Conservation (phyloP, 2,797 vertebrate genomes). For the Spinibarbus caldwelli region DNA sequence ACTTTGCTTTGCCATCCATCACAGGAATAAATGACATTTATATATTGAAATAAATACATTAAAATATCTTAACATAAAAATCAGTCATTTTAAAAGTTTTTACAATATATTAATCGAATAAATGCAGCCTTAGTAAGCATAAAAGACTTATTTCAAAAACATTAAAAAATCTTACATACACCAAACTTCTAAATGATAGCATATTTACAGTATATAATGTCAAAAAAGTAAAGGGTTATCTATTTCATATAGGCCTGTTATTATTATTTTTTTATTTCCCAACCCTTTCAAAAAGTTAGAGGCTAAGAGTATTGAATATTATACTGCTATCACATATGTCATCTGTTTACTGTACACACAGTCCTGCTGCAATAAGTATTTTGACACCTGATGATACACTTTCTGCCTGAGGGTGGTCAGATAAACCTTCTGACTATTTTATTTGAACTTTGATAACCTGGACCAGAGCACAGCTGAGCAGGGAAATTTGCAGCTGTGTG, state of each 20-base stretch:
- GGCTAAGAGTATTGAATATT: neutral
- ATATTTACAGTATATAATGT: neutral
- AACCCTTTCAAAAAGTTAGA: neutral
- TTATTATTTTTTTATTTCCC: neutral
- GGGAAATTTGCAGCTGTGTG: neutral
- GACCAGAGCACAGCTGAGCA: neutral
- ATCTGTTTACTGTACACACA: slow-evolving; percentile 13
- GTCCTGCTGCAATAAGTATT: neutral
- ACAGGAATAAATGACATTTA: too few species aligned
- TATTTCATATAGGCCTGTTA: too few species aligned
- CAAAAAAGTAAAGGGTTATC: neutral
- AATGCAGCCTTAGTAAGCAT: neutral
- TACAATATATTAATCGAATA: neutral
- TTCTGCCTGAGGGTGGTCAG: slow-evolving; percentile 48
- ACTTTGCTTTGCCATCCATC: neutral
- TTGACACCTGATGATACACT: slow-evolving; percentile 31
- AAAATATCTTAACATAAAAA: too few species aligned
- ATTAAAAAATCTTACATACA: neutral
- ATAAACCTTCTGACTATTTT: slow-evolving; percentile 34
- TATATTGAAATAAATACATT: too few species aligned
- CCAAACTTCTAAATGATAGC: neutral
- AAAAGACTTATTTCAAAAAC: neutral
- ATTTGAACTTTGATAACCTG: slow-evolving; percentile 17
- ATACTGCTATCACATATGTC: slow-evolving; percentile 9
- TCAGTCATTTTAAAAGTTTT: neutral